Evolutionary conservation across 2,888 invertebrate species (phyloP).

Genomic region (Cosmorhoe ocellata): DNA sequence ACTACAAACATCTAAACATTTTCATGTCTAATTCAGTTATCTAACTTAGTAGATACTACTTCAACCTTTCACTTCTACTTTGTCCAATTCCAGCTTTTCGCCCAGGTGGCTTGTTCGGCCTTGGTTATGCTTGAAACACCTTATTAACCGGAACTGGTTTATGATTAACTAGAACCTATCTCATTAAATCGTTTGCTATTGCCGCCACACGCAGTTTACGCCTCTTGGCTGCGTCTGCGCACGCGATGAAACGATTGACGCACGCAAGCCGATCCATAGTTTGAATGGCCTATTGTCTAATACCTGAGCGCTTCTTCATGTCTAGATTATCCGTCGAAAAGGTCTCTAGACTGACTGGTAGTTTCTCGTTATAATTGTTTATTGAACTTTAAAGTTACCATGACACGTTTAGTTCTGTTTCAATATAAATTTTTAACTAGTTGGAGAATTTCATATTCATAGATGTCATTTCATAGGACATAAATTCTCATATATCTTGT

Average conservation of each 20-base stretch:
- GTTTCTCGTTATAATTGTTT: constrained; percentile 8
- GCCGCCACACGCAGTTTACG: constrained; percentile 23
- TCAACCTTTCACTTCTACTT: constrained; percentile 5
- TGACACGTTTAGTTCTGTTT: constrained; percentile 3
- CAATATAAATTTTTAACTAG: constrained; percentile 2
- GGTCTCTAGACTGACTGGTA: constrained; percentile 18
- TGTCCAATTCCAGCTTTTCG: not conserved
- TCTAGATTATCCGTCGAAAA: constrained; percentile 14
- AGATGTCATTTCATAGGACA: not conserved
- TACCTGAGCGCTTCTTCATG: constrained; percentile 23
- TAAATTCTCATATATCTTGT: constrained; percentile 8
- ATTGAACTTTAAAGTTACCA: constrained; percentile 16
- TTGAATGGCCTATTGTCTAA: constrained; percentile 48
- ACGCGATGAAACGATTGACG: constrained; percentile 39
- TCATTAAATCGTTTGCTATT: constrained; percentile 11
- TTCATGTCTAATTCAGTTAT: not conserved
- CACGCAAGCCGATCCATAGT: constrained; percentile 38
- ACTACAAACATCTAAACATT: too few relatives aligned
- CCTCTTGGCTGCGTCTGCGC: constrained; percentile 30
- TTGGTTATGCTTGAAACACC: constrained; percentile 6
- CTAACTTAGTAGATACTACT: not conserved
- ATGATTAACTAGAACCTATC: constrained; percentile 10
- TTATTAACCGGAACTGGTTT: constrained; percentile 4
- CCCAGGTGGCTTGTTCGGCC: constrained; percentile 15
- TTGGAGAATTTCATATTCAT: constrained; percentile 6